Evolutionary conservation across 2,888 invertebrate species (phyloP).

Genomic region (Drosophila glabriapex): DNA sequence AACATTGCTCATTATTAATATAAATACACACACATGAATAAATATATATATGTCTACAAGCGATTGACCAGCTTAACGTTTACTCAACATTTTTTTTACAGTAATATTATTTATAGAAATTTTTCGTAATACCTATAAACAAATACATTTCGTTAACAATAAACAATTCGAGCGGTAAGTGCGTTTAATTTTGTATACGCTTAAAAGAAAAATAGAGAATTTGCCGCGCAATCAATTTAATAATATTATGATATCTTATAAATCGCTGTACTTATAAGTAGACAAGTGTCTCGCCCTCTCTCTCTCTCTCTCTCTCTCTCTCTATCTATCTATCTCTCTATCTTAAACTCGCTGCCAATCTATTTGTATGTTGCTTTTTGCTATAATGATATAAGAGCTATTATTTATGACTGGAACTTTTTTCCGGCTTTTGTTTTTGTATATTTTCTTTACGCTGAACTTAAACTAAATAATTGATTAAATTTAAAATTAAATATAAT

Average conservation of each 20-base stretch:
- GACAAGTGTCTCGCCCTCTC: constrained; percentile 4
- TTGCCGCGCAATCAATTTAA: constrained; percentile 13
- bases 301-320: too few relatives aligned
- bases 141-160: constrained; percentile 15
- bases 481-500: not conserved
- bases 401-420: constrained; percentile 24
- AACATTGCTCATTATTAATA: constrained; percentile 17
- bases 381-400: constrained; percentile 41
- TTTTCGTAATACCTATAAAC: constrained; percentile 27
- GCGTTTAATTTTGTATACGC: constrained; percentile 49
- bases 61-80: constrained; percentile 13
- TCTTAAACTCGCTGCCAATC: not conserved
- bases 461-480: constrained; percentile 7
- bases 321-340: constrained; percentile 12
- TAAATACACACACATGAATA: not conserved
- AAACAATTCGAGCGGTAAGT: constrained; percentile 51
- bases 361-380: constrained; percentile 42
- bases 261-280: constrained; percentile 14
- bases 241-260: constrained; percentile 9
- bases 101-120: constrained; percentile 41
- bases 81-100: constrained; percentile 45
- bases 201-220: constrained; percentile 17
- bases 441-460: constrained; percentile 29
- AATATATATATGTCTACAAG: not conserved
- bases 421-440: constrained; percentile 3